A percentile compares a stretch with the other conserved stretches of the same genome.
These are phyloP conservation scores for Propithecus deckenii DNA, from an alignment of 2,797 vertebrate genomes.

Conservation along the genomic window DNA sequence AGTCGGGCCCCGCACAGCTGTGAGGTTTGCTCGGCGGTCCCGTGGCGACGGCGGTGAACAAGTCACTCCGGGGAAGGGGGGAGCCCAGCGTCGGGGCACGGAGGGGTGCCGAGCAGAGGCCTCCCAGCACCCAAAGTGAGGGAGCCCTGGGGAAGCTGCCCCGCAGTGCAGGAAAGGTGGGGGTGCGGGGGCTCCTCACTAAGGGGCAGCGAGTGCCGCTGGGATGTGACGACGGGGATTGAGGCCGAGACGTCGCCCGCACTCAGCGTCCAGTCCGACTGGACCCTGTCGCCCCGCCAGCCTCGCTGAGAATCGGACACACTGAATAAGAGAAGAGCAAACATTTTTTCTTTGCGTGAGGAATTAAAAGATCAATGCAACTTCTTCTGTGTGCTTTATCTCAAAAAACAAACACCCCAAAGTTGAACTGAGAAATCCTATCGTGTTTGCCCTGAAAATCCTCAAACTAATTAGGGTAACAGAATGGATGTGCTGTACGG, in stretches of 20 bases:
- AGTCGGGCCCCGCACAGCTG: background rate
- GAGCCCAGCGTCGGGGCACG: background rate
- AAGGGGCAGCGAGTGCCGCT: accelerated
- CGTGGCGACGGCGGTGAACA: background rate
- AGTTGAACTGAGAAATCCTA: slow-evolving; percentile 37
- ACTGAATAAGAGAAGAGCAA: slow-evolving; percentile 7
- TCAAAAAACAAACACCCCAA: slow-evolving; percentile 62
- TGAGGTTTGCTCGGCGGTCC: accelerated
- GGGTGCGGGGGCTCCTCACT: accelerated
- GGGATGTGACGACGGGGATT: accelerated
- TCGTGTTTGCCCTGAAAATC: slow-evolving; percentile 47
- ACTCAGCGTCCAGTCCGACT: accelerated
- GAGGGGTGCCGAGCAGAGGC: accelerated
- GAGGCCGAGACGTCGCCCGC: background rate
- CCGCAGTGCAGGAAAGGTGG: accelerated
- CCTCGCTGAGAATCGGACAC: background rate
- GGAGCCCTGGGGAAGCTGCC: background rate
- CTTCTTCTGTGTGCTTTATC: slow-evolving; percentile 35
- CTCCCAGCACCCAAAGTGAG: background rate
- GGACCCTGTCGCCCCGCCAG: accelerated
- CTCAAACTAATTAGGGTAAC: slow-evolving; percentile 30
- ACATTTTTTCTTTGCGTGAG: slow-evolving; percentile 29
- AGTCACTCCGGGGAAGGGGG: background rate
- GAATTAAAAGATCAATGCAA: slow-evolving; percentile 50
- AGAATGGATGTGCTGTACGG: accelerated